Conservation (phyloP, 2,113 vertebrate genomes). For the Lepus timidus region DNA sequence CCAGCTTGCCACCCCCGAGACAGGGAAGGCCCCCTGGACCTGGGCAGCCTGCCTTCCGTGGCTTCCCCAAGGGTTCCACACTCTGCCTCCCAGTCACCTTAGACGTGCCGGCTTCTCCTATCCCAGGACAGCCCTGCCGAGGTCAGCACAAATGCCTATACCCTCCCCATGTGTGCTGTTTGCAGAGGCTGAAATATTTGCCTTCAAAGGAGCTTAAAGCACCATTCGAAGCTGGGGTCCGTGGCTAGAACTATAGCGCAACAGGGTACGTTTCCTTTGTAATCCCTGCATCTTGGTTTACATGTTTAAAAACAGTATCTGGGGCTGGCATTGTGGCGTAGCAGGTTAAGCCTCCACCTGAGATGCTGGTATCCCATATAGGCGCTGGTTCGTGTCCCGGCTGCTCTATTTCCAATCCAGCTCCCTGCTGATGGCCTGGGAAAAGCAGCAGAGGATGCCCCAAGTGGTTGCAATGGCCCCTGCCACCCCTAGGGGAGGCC, state of each 20-base stretch:
- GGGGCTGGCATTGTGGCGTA: too few relatives aligned
- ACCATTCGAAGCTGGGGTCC: neutral
- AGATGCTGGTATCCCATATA: too few relatives aligned
- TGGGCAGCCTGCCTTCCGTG: neutral
- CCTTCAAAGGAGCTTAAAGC: conserved; percentile 45
- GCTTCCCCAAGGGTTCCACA: neutral
- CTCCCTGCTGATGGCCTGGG: too few relatives aligned
- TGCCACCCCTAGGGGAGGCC: too few relatives aligned
- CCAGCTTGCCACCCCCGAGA: neutral
- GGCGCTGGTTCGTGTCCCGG: too few relatives aligned
- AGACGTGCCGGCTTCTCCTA: neutral
- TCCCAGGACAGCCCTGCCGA: neutral
- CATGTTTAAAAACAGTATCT: conserved; percentile 8
- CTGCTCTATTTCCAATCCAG: too few relatives aligned
- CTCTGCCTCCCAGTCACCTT: neutral
- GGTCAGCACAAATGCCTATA: neutral
- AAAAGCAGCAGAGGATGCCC: too few relatives aligned
- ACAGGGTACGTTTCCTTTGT: neutral
- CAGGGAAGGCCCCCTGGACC: neutral
- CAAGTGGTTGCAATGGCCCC: too few relatives aligned
- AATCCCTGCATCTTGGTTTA: neutral
- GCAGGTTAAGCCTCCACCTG: too few relatives aligned
- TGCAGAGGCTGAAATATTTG: conserved; percentile 37
- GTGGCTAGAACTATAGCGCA: neutral
- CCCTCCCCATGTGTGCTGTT: neutral